Percentiles rank a stretch among this genome's conserved stretches.
Conservation (phyloP, 2,113 vertebrate genomes). For the Lophotis ruficrista region DNA sequence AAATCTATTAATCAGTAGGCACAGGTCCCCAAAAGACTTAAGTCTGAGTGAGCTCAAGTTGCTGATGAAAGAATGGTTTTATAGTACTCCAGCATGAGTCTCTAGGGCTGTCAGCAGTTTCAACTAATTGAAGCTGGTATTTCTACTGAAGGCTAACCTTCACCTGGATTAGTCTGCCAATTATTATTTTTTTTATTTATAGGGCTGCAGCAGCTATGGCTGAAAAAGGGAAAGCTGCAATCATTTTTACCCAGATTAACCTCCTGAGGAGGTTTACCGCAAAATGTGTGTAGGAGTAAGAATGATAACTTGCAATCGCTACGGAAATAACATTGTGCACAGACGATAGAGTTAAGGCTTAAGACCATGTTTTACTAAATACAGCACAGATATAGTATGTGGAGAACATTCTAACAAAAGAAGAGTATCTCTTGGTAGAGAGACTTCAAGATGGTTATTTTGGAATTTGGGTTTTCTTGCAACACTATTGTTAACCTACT, state of each 20-base stretch:
- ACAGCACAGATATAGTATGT: neutral
- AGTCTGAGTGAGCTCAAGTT: neutral
- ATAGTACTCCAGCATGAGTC: neutral
- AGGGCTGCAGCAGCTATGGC: neutral
- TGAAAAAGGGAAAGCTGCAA: neutral
- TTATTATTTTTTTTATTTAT: neutral
- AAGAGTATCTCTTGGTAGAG: neutral
- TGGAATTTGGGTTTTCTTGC: neutral
- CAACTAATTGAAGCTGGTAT: neutral
- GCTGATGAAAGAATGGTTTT: neutral
- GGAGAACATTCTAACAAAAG: neutral
- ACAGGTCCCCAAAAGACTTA: neutral
- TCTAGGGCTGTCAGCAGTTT: neutral
- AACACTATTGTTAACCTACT: neutral
- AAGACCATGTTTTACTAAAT: neutral
- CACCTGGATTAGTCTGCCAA: neutral
- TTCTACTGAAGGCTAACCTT: neutral
- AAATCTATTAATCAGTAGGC: neutral
- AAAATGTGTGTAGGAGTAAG: fast-evolving
- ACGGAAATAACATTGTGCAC: neutral
- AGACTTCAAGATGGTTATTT: neutral
- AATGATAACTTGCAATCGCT: neutral
- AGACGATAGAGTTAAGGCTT: neutral
- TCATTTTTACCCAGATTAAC: neutral
- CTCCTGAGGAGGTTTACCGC: neutral